phyloP scores from a whole-genome alignment of 2,888 invertebrate species.

The Molorchus minor region DNA sequence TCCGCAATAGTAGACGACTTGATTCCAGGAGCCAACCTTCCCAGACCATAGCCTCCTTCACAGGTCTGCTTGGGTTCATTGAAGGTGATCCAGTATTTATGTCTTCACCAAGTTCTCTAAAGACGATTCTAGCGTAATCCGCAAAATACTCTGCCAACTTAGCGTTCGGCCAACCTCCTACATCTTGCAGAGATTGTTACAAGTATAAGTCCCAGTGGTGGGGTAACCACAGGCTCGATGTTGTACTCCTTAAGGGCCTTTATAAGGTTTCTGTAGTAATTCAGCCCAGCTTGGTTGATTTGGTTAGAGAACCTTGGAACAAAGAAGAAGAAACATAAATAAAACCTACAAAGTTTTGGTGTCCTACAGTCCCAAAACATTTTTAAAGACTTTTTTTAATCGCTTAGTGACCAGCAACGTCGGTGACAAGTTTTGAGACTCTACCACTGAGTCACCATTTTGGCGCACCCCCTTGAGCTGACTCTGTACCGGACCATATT shows the following conservation, averaged over 20 bases:
- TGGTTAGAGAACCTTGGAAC: conserved; percentile 66
- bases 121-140: conserved; percentile 66
- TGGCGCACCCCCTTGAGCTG: too few relatives aligned
- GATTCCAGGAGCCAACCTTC: conserved; percentile 54
- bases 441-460: too few relatives aligned
- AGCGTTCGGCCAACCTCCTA: conserved; percentile 72
- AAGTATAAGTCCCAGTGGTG: conserved; percentile 68
- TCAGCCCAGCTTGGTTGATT: conserved; percentile 74
- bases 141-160: conserved; percentile 68
- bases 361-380: too few relatives aligned
- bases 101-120: conserved; percentile 46
- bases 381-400: too few relatives aligned
- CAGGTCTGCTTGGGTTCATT: conserved; percentile 63
- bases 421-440: too few relatives aligned
- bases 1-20: conserved; percentile 63
- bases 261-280: conserved; percentile 79
- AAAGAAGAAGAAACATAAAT: too few relatives aligned
- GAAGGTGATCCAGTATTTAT: conserved; percentile 65
- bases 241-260: conserved; percentile 65
- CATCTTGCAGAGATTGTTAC: conserved; percentile 63
- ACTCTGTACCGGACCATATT: too few relatives aligned
- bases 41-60: conserved; percentile 41
- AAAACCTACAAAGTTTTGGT: too few relatives aligned
- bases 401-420: too few relatives aligned
- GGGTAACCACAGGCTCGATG: conserved; percentile 66